These are phyloP conservation scores for Zaprionus inermis DNA, from an alignment of 1,140 invertebrate species.

Conservation along the genomic window DNA sequence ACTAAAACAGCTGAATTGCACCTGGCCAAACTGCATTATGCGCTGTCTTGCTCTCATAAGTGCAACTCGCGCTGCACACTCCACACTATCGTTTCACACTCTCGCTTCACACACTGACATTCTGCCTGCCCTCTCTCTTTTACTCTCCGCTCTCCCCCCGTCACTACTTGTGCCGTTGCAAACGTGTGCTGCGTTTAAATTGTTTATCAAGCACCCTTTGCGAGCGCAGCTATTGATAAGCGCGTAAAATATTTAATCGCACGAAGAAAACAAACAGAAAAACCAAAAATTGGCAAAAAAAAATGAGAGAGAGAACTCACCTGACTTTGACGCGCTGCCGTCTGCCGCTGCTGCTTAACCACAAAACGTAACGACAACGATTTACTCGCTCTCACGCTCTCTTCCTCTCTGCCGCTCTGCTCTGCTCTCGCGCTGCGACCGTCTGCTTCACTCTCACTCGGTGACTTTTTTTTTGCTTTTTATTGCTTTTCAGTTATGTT, in stretches of 20 bases:
- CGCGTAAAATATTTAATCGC: constrained; percentile 78
- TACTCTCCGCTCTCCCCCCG: neutral
- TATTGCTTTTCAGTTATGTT: constrained; percentile 21
- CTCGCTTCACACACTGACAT: neutral
- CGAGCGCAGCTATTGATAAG: constrained; percentile 68
- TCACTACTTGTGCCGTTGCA: neutral
- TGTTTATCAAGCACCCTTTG: constrained; percentile 76
- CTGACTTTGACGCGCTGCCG: constrained; percentile 61
- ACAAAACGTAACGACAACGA: constrained; percentile 41
- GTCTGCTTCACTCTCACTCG: constrained; percentile 30
- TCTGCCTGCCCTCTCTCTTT: neutral
- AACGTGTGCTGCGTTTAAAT: constrained; percentile 54
- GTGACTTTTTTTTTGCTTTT: constrained; percentile 37
- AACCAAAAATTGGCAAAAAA: constrained; percentile 13
- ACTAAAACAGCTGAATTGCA: neutral
- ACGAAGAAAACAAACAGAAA: constrained; percentile 55
- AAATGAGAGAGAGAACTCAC: constrained; percentile 51
- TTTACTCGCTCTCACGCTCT: constrained; percentile 17
- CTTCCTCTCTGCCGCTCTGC: constrained; percentile 5
- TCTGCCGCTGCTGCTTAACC: constrained; percentile 36
- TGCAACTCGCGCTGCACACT: constrained; percentile 15
- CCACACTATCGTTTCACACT: constrained; percentile 13
- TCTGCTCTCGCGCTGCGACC: constrained; percentile 2
- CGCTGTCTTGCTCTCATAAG: neutral
- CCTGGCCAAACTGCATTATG: neutral